Percentiles rank a stretch among this genome's conserved stretches.
phyloP scores from a whole-genome alignment of 2,888 invertebrate species.

The Clusia tigrina region DNA sequence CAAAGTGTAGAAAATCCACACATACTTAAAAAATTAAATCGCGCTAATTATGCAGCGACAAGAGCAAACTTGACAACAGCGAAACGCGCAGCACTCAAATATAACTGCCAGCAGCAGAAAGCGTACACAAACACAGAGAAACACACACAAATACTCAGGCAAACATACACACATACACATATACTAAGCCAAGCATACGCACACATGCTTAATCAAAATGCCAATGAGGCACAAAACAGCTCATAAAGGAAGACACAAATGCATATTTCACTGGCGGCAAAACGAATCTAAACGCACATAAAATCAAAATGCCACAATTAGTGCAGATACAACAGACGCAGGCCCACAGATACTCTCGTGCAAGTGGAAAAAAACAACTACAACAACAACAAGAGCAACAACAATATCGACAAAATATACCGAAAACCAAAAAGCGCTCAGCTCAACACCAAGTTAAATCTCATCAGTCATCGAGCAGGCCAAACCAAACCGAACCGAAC shows the following conservation, averaged over 20 bases:
- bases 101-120: background rate
- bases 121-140: slow-evolving; percentile 25
- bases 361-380: too few relatives aligned
- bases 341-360: background rate
- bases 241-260: background rate
- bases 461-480: slow-evolving; percentile 5
- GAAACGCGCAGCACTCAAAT: background rate
- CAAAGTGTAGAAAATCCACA: background rate
- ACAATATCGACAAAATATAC: too few relatives aligned
- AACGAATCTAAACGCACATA: background rate
- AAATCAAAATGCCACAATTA: slow-evolving; percentile 3
- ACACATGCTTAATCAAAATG: slow-evolving; percentile 32
- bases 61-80: background rate
- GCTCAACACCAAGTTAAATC: background rate
- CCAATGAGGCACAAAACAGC: slow-evolving; percentile 33
- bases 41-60: slow-evolving; percentile 4
- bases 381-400: too few relatives aligned
- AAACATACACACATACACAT: slow-evolving; percentile 12
- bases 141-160: slow-evolving; percentile 12
- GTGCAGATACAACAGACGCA: slow-evolving; percentile 8
- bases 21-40: background rate
- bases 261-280: background rate
- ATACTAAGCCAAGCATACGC: slow-evolving; percentile 14
- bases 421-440: too few relatives aligned
- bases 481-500: too few relatives aligned